These are phyloP conservation scores for Euborellia annulipes DNA, from an alignment of 1,140 invertebrate species.

Conservation along the genomic window DNA sequence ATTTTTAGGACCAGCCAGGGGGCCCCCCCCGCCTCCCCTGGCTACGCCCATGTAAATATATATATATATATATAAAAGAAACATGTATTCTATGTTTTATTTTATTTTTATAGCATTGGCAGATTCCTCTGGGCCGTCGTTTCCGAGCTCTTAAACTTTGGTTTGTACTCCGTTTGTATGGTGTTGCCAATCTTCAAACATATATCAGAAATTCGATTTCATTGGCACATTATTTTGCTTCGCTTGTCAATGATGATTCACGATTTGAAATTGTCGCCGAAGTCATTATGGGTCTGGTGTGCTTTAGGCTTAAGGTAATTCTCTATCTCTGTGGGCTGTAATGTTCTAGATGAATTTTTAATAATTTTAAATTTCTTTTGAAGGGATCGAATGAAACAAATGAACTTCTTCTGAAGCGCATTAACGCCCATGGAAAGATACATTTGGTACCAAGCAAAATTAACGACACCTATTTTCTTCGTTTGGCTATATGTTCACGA, in stretches of 20 bases:
- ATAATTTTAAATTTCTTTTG: conserved; percentile 12
- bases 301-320: conserved; percentile 74
- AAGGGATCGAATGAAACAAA: conserved; percentile 68
- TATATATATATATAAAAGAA: too few species aligned
- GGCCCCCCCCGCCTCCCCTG: too few species aligned
- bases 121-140: conserved; percentile 87
- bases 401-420: conserved; percentile 63
- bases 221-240: conserved; percentile 72
- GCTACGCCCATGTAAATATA: too few species aligned
- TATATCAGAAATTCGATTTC: conserved; percentile 65
- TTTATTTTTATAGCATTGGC: conserved; percentile 79
- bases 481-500: conserved; percentile 81
- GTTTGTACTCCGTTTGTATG: conserved; percentile 89
- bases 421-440: conserved; percentile 85
- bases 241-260: conserved; percentile 43
- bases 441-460: conserved; percentile 89
- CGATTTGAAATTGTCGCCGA: conserved; percentile 79
- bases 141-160: conserved; percentile 92
- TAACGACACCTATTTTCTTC: conserved; percentile 65
- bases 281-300: conserved; percentile 80
- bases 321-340: too few species aligned
- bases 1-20: too few species aligned
- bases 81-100: too few species aligned
- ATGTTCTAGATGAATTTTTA: too few species aligned
- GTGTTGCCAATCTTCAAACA: conserved; percentile 73